Conservation (phyloP, 1,140 invertebrate species). For the Drosophila funebris region DNA sequence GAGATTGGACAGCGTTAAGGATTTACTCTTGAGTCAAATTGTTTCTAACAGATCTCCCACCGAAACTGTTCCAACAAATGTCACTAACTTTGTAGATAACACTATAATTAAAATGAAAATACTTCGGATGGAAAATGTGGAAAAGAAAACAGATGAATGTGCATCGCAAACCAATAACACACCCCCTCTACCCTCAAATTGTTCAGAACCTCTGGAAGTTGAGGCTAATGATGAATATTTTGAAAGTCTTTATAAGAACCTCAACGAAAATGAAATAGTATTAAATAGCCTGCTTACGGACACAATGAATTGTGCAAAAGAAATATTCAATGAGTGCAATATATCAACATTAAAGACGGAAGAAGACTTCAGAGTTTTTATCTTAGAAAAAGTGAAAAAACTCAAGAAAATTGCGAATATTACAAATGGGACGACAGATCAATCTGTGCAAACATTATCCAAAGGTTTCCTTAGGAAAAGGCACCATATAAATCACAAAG, state of each 20-base stretch:
- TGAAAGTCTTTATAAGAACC: conserved; percentile 40
- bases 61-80: conserved; percentile 22
- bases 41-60: background rate
- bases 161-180: background rate
- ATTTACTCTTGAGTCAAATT: conserved; percentile 41
- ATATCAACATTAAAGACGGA: conserved; percentile 30
- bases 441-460: conserved; percentile 10
- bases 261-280: conserved; percentile 9
- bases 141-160: background rate
- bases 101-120: conserved; percentile 41
- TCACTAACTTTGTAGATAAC: conserved; percentile 53
- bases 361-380: conserved; percentile 37
- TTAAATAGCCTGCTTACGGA: conserved; percentile 16
- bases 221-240: conserved; percentile 54
- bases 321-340: conserved; percentile 59
- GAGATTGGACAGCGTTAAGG: conserved; percentile 36
- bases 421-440: background rate
- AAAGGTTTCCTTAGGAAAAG: conserved; percentile 18
- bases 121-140: conserved; percentile 2
- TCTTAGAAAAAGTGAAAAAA: conserved; percentile 45
- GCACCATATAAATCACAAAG: conserved; percentile 36
- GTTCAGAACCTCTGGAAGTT: conserved; percentile 56
- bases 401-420: conserved; percentile 35
- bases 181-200: conserved; percentile 27
- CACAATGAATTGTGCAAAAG: conserved; percentile 51